Evolutionary conservation across 2,797 vertebrate genomes (phyloP).

Genomic region (Hypotaenidia okinawae): DNA sequence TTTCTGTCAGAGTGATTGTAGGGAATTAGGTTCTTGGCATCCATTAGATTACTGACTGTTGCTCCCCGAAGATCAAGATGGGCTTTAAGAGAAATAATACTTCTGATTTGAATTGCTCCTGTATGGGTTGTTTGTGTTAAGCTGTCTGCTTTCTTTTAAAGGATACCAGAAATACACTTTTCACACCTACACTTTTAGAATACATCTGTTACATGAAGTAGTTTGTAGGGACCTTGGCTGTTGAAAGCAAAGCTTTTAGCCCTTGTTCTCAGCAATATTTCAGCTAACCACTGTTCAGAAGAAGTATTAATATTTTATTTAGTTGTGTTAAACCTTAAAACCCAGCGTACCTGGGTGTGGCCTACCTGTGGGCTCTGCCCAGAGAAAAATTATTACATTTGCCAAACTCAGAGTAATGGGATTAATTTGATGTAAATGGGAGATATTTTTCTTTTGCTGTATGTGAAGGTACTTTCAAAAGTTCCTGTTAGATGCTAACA

Average conservation of each 20-base stretch:
- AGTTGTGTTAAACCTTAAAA: background rate
- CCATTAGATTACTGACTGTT: background rate
- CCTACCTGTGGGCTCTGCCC: background rate
- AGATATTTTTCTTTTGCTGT: background rate
- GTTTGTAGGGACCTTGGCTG: background rate
- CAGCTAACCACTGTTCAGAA: background rate
- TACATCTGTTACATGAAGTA: slow-evolving; percentile 31
- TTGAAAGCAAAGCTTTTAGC: background rate
- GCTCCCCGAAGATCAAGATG: background rate
- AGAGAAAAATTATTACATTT: background rate
- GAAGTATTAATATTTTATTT: background rate
- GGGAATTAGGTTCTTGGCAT: background rate
- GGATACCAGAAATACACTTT: slow-evolving; percentile 29
- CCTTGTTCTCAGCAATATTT: background rate
- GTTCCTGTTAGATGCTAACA: background rate
- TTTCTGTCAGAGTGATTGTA: background rate
- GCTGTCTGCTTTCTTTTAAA: background rate
- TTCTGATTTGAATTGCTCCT: background rate
- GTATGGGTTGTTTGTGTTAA: background rate
- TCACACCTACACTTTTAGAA: slow-evolving; percentile 38
- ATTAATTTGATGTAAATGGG: background rate
- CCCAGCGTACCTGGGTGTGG: background rate
- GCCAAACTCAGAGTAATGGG: background rate
- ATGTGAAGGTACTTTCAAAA: background rate
- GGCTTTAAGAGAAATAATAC: background rate